These are phyloP conservation scores for Crotalus horridus DNA, from an alignment of 2,113 vertebrate species.

Conservation along the genomic window DNA sequence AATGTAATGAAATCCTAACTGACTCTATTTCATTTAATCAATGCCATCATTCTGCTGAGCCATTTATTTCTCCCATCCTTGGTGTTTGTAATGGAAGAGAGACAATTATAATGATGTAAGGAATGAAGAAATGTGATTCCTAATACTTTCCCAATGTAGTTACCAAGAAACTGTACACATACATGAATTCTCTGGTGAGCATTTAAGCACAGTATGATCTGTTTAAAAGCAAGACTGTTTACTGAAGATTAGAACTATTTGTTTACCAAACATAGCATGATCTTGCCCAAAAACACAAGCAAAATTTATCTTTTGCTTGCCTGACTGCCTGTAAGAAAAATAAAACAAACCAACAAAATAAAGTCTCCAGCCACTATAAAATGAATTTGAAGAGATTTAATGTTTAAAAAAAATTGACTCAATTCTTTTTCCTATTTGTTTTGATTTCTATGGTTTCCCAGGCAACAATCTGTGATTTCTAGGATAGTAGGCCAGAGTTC, in stretches of 20 bases:
- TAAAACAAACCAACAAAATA: neutral
- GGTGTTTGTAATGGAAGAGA: neutral
- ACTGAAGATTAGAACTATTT: neutral
- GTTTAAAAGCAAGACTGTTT: slow-evolving; percentile 13
- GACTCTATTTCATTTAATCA: neutral
- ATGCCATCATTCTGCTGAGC: neutral
- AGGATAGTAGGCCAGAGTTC: neutral
- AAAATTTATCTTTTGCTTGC: slow-evolving; percentile 18
- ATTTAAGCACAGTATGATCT: neutral
- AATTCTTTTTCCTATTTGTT: neutral
- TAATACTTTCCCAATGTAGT: neutral
- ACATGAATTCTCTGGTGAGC: neutral
- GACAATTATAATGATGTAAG: neutral
- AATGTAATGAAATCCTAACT: neutral
- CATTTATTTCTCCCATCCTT: neutral
- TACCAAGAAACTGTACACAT: neutral
- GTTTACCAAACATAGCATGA: neutral
- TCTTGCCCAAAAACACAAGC: neutral
- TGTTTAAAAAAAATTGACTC: neutral
- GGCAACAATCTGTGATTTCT: neutral
- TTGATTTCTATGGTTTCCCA: neutral
- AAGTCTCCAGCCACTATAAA: neutral
- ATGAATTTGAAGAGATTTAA: neutral
- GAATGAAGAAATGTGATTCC: neutral
- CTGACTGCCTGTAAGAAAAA: neutral